phyloP scores from a whole-genome alignment of 1,140 invertebrate genomes.

The Steinernema feltiae region DNA sequence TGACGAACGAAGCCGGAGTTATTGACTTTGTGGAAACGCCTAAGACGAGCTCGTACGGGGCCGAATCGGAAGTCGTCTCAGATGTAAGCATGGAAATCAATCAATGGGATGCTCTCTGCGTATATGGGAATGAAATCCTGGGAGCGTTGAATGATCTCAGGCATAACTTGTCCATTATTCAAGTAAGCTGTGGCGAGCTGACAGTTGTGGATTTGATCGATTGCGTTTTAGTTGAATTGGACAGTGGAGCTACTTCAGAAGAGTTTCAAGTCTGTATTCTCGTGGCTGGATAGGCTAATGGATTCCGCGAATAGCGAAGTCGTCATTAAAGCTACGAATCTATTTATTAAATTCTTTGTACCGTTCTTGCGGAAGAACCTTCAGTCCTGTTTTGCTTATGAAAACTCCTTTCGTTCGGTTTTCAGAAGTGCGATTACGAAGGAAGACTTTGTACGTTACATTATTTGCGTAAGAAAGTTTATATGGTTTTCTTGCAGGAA shows the following conservation, averaged over 20 bases:
- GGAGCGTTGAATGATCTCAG: slow-evolving; percentile 48
- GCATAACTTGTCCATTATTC: slow-evolving; percentile 42
- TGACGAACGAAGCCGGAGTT: slow-evolving; percentile 15
- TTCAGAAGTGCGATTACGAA: background rate
- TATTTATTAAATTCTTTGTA: background rate
- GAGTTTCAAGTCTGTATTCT: background rate
- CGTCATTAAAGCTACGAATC: background rate
- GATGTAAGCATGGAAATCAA: slow-evolving; percentile 48
- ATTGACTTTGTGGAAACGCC: slow-evolving; percentile 11
- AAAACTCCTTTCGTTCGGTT: background rate
- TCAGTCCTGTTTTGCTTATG: background rate
- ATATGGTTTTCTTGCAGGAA: no score
- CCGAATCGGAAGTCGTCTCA: slow-evolving; percentile 41
- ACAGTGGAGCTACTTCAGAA: background rate
- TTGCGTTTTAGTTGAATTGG: background rate
- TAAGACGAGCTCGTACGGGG: slow-evolving; percentile 34
- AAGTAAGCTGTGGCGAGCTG: no score
- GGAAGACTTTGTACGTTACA: background rate
- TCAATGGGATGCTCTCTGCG: slow-evolving; percentile 53
- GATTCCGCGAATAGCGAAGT: background rate
- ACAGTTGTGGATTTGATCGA: background rate
- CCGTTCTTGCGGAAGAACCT: background rate
- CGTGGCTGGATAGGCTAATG: background rate
- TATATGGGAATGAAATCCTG: slow-evolving; percentile 50
- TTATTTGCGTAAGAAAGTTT: no score